Conservation (phyloP, 1,140 invertebrate genomes). For the Sycophila sp. region DNA sequence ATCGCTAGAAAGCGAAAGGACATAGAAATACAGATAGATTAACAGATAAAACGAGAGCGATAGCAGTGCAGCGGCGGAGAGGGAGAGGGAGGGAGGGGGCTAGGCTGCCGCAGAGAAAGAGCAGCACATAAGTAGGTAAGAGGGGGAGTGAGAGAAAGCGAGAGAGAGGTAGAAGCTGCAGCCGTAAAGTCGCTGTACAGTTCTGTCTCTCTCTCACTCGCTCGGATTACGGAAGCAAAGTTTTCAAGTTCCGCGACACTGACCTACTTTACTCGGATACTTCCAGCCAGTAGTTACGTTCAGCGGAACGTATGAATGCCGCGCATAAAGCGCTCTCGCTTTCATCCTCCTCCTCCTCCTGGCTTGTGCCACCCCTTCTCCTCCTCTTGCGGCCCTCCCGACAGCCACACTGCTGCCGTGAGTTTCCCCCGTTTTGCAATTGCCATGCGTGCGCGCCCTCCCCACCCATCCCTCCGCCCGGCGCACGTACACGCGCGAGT, state of each 20-base stretch:
- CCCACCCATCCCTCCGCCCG: not conserved
- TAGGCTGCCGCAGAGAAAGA: too few species aligned
- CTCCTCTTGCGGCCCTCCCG: not conserved
- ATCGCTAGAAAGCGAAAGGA: conserved; percentile 33
- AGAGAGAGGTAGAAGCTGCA: not conserved
- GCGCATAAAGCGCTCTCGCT: conserved; percentile 58
- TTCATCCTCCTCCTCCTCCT: conserved; percentile 43
- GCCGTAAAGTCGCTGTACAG: conserved; percentile 36
- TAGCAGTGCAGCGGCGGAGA: conserved; percentile 1
- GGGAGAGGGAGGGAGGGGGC: not conserved
- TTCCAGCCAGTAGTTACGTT: conserved; percentile 59
- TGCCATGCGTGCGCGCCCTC: conserved; percentile 5
- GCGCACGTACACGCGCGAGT: too few species aligned
- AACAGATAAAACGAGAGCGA: conserved; percentile 31
- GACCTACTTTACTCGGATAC: conserved; percentile 63
- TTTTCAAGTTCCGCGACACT: conserved; percentile 67
- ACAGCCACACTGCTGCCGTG: not conserved
- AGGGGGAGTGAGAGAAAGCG: not conserved
- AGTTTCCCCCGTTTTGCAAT: conserved; percentile 32
- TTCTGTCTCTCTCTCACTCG: conserved; percentile 43
- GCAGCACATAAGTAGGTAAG: not conserved
- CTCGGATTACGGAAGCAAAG: conserved; percentile 66
- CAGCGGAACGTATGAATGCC: conserved; percentile 56
- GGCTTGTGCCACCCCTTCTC: not conserved
- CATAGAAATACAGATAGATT: conserved; percentile 39